Conservation (phyloP, 2,888 invertebrate genomes). For the Alloplasta piceator region DNA sequence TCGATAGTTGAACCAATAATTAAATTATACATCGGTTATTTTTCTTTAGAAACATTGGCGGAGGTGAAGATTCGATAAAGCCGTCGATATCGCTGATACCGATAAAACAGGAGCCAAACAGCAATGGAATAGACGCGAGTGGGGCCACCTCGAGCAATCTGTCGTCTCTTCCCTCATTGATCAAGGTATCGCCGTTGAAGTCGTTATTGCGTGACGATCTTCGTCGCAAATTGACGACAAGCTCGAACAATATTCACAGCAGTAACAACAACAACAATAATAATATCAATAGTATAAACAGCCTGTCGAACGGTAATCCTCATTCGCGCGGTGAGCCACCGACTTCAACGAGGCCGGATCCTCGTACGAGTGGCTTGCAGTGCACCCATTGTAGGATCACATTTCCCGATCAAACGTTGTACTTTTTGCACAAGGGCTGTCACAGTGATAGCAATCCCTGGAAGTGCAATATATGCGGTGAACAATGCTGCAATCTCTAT, state of each 20-base stretch:
- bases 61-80: constrained; percentile 87
- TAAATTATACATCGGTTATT: no score
- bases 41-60: constrained; percentile 80
- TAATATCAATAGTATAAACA: constrained; percentile 63
- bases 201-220: constrained; percentile 93
- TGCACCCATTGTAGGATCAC: constrained; percentile 96
- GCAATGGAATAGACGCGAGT: constrained; percentile 84
- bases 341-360: constrained; percentile 89
- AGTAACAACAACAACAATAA: constrained; percentile 65
- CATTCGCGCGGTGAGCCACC: constrained; percentile 84
- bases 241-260: constrained; percentile 73
- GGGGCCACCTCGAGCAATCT: constrained; percentile 88
- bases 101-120: constrained; percentile 87
- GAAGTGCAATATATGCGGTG: constrained; percentile 99
- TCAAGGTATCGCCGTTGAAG: constrained; percentile 93
- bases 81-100: constrained; percentile 94
- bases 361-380: constrained; percentile 86
- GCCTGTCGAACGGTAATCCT: constrained; percentile 72
- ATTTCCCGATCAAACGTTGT: constrained; percentile 97
- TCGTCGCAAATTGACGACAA: constrained; percentile 90
- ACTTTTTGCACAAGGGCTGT: constrained; percentile 98
- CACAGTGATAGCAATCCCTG: constrained; percentile 98
- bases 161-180: constrained; percentile 87
- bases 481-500: constrained; percentile 96
- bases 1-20: no score